Conservation (phyloP, 2,888 invertebrate genomes). For the Pocota personata region DNA sequence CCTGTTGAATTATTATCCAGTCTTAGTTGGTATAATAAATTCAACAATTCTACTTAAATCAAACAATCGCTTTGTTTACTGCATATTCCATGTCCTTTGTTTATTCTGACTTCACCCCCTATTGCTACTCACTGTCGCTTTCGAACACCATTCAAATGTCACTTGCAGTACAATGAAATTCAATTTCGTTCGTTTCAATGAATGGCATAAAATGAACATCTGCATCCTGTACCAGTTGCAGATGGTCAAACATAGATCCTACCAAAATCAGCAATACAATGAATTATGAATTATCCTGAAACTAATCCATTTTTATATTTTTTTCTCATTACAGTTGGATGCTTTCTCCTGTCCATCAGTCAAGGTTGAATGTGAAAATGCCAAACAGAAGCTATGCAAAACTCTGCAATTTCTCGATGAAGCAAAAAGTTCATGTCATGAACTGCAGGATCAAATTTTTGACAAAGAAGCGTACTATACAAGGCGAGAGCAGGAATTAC, state of each 20-base stretch:
- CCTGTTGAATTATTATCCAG: no score
- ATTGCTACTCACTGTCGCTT: background rate
- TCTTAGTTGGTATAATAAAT: no score
- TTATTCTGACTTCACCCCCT: background rate
- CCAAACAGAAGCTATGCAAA: constrained; percentile 77
- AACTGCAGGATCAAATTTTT: constrained; percentile 79
- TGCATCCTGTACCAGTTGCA: background rate
- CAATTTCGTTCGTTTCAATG: background rate
- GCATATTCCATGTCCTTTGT: background rate
- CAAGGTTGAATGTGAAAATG: constrained; percentile 77
- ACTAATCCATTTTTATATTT: constrained; percentile 13
- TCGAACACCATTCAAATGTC: background rate
- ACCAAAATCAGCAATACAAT: background rate
- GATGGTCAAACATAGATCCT: background rate
- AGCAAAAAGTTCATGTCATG: constrained; percentile 78
- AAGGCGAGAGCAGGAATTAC: constrained; percentile 79
- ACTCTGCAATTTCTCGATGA: constrained; percentile 79
- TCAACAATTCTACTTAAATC: background rate
- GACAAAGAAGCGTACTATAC: constrained; percentile 80
- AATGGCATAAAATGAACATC: constrained; percentile 12
- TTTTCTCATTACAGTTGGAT: constrained; percentile 79
- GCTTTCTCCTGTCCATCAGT: constrained; percentile 79
- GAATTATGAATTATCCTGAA: background rate
- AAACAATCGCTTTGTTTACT: background rate
- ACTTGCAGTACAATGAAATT: background rate